Evolutionary conservation across 2,888 invertebrate species (phyloP).

Genomic region (Prosopocoilus inquinatus): DNA sequence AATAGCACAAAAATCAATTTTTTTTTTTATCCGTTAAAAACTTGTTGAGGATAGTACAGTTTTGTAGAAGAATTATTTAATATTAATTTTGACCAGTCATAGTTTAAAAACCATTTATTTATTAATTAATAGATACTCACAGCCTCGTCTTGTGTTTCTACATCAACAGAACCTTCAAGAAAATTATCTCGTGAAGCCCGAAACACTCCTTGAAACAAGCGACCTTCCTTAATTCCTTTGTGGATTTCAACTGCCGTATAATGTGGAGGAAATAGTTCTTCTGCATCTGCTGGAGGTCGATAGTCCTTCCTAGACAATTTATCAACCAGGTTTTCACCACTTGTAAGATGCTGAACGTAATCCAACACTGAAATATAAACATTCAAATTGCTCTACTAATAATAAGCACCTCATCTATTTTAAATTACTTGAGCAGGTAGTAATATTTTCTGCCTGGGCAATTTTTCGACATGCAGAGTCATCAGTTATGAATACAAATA

Average conservation of each 20-base stretch:
- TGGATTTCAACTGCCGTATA: constrained; percentile 75
- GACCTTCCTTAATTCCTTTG: constrained; percentile 74
- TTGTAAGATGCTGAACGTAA: constrained; percentile 71
- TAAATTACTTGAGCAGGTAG: constrained; percentile 66
- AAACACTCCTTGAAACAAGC: constrained; percentile 76
- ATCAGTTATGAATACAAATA: constrained; percentile 79
- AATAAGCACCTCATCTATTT: background rate
- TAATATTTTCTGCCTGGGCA: constrained; percentile 68
- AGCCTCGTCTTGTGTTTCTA: constrained; percentile 75
- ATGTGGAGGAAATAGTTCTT: constrained; percentile 82
- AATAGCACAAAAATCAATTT: background rate
- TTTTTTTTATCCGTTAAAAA: too few species aligned
- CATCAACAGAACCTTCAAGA: constrained; percentile 83
- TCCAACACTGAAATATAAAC: constrained; percentile 59
- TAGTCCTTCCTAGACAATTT: constrained; percentile 73
- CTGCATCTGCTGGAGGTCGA: constrained; percentile 58
- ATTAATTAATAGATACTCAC: constrained; percentile 56
- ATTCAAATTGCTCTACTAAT: background rate
- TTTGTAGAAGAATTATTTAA: background rate
- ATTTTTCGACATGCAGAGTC: constrained; percentile 74
- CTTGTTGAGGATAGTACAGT: too few species aligned
- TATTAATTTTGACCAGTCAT: too few species aligned
- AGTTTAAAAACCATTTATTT: too few species aligned
- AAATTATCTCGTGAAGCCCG: constrained; percentile 90
- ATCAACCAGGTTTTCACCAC: constrained; percentile 71